Evolutionary conservation across 2,113 vertebrate species (phyloP), one percentile per base, ranked within the genome.

Genomic region (Trematomus loennbergii): DNA sequence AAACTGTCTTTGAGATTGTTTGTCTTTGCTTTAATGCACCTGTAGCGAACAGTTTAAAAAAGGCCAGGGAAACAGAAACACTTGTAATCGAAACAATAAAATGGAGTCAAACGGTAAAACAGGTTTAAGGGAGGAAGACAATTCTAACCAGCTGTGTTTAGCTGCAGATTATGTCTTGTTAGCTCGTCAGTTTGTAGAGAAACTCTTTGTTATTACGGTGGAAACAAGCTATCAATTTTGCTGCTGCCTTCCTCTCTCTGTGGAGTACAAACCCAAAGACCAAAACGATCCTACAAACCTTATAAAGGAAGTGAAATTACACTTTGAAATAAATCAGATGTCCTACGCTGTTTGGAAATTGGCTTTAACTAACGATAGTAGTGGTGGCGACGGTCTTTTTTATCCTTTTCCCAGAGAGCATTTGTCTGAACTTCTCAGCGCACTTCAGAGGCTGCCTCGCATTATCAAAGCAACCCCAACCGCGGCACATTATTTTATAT

Each of bases 261-360:
- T 13, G 69, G 67, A 72, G 20, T 59, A 73, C 64, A 73, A 48
- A 85, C 63, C 78, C 58, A 85, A 57, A 69, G 85, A 85, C 78
- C 70, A 13, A 73, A 71, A 53, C 64, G 53, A 75, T 36, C 43
- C 71, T 18, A 15, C n/a, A 25, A 54, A 29, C 72, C 65, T 72
- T 36, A 87, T 87, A 75, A 74, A 64, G 74, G 33, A 83, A 72
- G 33, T 29, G 9, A 84, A 62, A 74, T 72, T 25, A 36, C 82
- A 57, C 68, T 71, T 76, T 71, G 9, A 20, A 72, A 81, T 58
- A 25, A 84, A 73, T 22, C 40, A 60, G 25, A 81, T 72, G 53
- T 79, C 46, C 29, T 11, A 20, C 36, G 67, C 71, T 75, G 78
- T 64, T 78, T 88, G 78, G 83, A 82, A 73, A 66, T 87, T 86